Conservation (phyloP, 2,113 vertebrate genomes). For the Capreolus pygargus region DNA sequence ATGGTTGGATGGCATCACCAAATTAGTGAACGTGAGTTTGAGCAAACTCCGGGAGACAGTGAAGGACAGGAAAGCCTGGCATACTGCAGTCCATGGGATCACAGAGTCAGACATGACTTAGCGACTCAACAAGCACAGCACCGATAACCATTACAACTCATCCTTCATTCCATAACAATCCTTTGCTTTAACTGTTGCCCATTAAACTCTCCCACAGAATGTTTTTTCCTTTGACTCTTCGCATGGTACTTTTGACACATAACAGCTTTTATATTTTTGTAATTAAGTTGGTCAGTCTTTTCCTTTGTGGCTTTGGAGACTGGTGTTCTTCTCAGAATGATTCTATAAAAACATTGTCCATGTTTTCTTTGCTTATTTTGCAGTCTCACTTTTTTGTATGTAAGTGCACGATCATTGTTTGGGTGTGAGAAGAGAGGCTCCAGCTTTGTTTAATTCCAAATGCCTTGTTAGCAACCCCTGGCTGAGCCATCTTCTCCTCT, state of each 20-base stretch:
- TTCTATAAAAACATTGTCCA: neutral
- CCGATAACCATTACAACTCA: neutral
- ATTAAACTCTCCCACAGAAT: too few species aligned
- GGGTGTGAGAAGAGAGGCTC: neutral
- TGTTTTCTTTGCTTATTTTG: neutral
- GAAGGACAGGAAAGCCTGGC: neutral
- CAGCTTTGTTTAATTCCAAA: neutral
- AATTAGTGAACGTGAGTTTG: neutral
- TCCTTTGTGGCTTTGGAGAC: neutral
- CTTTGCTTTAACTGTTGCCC: neutral
- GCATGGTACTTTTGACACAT: neutral
- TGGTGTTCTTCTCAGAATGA: neutral
- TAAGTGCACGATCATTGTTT: neutral
- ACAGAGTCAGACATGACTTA: neutral
- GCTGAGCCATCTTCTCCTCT: neutral
- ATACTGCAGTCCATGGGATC: neutral
- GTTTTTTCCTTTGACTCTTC: neutral
- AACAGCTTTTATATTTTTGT: neutral
- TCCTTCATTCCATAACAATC: too few species aligned
- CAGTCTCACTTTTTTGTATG: neutral
- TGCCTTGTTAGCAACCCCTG: neutral
- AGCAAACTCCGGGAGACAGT: neutral
- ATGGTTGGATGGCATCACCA: neutral
- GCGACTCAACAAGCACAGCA: neutral
- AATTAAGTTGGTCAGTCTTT: neutral